Evolutionary conservation across 2,888 invertebrate genomes (phyloP).

Genomic region (Diadegma fenestrale): DNA sequence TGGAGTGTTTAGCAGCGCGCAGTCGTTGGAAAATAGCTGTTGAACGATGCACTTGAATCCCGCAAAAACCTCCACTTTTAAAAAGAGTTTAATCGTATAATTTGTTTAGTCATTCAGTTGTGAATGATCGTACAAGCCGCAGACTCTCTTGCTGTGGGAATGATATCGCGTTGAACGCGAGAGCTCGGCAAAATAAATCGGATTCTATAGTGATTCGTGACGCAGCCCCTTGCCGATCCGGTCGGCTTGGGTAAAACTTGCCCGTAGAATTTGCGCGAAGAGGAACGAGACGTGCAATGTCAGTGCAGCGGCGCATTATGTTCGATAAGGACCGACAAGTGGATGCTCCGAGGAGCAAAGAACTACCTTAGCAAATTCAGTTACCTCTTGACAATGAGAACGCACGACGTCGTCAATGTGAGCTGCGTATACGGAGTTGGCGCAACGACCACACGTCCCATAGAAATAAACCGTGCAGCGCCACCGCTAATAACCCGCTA

Average conservation of each 20-base stretch:
- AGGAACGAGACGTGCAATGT: constrained; percentile 40
- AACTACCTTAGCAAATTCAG: constrained; percentile 39
- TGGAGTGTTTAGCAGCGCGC: not conserved
- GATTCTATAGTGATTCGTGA: not conserved
- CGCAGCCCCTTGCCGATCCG: constrained; percentile 10
- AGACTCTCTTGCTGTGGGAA: not conserved
- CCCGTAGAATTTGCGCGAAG: constrained; percentile 1
- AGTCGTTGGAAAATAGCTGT: not conserved
- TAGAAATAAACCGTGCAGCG: constrained; percentile 80
- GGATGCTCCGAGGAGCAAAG: constrained; percentile 2
- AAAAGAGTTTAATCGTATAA: not conserved
- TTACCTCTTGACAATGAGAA: constrained; percentile 35
- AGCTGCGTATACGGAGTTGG: constrained; percentile 6
- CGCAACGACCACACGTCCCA: constrained; percentile 55
- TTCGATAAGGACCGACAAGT: constrained; percentile 32
- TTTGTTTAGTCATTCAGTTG: not conserved
- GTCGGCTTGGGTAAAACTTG: constrained; percentile 13
- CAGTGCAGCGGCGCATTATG: constrained; percentile 32
- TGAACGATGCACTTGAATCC: constrained; percentile 2
- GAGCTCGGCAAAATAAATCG: not conserved
- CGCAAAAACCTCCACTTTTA: not conserved
- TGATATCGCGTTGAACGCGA: not conserved
- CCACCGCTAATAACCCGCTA: constrained; percentile 82
- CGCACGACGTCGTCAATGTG: constrained; percentile 38
- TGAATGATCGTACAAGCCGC: constrained; percentile 5